Evolutionary conservation across 2,797 vertebrate genomes (phyloP), one percentile per base, ranked within the genome.

Genomic region (Microctenopoma lineatum): DNA sequence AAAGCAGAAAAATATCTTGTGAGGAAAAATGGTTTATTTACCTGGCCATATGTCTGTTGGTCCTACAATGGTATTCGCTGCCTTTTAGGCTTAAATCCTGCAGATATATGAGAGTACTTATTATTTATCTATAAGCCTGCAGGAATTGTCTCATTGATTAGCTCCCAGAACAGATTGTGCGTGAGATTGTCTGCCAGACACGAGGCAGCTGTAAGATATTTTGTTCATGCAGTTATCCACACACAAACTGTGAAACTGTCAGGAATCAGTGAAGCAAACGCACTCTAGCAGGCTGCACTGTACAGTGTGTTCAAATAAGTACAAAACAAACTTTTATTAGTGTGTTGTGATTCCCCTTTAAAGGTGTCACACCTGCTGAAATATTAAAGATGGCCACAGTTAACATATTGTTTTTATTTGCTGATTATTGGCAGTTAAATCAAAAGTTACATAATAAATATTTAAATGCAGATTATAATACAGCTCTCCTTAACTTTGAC

Each of bases 91-190:
- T 25, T 18, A 46, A 66, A 65, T 56, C 44, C 53, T 42, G 21
- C 44, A 47, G 27, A 29, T 15, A 52, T 47, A 57, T 55, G 53
- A 42, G 48, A 34, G 27, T 47, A 4, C 57, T 66, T 52, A 54
- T 47, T 66, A 76, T 74, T 80, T 41, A 62, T 50, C 42, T n/a
- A n/a, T 1, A 21, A 55, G 34, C 53, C 71, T 64, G 48, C 46
- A 55, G 65, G 59, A 62, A 66, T 47, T 51, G 11, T 16, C 39
- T 62, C 57, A 66, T 69, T 71, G 26, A 69, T 72, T 39, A 53
- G 52, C 50, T 80, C 38, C 14, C 46, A 55, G 47, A 44, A 14
- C 38, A 56, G 10, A 51, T 26, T 51, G 55, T 66, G 25, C 2
- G 63, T 51, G 60, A 26, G 36, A 25, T 10, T 0, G 29, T 63